Conservation (phyloP, 2,113 vertebrate genomes). For the Taxidea taxus region DNA sequence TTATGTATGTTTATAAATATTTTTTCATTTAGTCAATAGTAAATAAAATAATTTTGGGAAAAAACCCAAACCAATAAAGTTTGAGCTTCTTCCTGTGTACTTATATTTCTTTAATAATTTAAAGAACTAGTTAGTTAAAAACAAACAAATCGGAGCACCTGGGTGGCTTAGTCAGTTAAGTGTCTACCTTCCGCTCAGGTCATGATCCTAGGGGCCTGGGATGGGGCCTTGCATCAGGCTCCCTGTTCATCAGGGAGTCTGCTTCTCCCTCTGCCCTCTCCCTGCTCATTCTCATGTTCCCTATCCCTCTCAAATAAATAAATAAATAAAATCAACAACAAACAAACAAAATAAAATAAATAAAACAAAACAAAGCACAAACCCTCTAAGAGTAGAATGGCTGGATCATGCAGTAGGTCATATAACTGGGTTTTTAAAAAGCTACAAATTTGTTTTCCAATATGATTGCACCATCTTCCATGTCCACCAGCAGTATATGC, state of each 20-base stretch:
- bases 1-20: not conserved
- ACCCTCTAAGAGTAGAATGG: not conserved
- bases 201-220: too few relatives aligned
- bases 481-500: not conserved
- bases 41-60: not conserved
- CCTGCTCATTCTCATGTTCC: too few relatives aligned
- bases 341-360: not conserved
- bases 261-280: too few relatives aligned
- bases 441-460: not conserved
- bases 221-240: too few relatives aligned
- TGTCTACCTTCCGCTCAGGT: too few relatives aligned
- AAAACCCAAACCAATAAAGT: not conserved
- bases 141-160: not conserved
- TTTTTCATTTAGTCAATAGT: not conserved
- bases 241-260: too few relatives aligned
- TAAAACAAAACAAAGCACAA: not conserved
- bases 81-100: not conserved
- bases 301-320: too few relatives aligned
- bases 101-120: not conserved
- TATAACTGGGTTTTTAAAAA: not conserved
- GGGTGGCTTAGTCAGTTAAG: too few relatives aligned
- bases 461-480: not conserved
- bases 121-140: not conserved
- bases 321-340: too few relatives aligned
- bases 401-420: not conserved